Base-by-base conservation (phyloP, 2,113 vertebrate genomes). In the Terrapene triunguis region DNA sequence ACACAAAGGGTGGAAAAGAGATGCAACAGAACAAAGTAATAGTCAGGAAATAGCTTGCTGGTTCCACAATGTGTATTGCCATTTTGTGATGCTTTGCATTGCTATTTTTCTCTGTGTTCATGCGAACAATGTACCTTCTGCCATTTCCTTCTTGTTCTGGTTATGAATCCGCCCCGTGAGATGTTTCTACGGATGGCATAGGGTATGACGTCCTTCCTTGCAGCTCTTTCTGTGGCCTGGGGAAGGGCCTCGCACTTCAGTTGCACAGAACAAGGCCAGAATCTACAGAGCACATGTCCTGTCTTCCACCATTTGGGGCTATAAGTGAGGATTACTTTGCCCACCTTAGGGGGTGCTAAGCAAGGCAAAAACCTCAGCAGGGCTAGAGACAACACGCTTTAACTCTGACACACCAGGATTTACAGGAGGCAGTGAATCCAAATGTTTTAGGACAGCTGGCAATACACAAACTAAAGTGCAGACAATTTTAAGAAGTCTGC, bases 121-220 rank as follows among this genome's bases (percentile, higher is more conserved):
- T 48, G 1, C 1, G 53, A 90, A 88, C 8, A 2, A 38, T 6
- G 50, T 32, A 72, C 50, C 19, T 53, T 16, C 79, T 76, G 78
- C 78, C 87, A 29, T 86, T 94, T 65, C 44, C 80, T 11, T 21
- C 82, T 84, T 24, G 57, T 74, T 42, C 59, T 72, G 9, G 21
- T 22, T 14, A 0, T 0, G 62, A 0, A 5, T 42, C 4, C 90
- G 22, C 76, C 0, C 1, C 35, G 22, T 5, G 32, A 69, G 11
- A 3, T 57, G 42, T 0, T 1, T 11, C 29, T 16, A 50, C 11
- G 10, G 54, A 25, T 48, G 10, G 8, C 2, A 0, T 1, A 38
- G 22, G 47, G 32, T 6, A 2, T 24, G 5, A 38, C 21, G 8
- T 54, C 78, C 42, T 35, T 50, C 72, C 42, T 35, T 24, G 42